These are phyloP conservation scores for Oligia latruncula DNA, from an alignment of 2,888 invertebrate species.

Conservation along the genomic window DNA sequence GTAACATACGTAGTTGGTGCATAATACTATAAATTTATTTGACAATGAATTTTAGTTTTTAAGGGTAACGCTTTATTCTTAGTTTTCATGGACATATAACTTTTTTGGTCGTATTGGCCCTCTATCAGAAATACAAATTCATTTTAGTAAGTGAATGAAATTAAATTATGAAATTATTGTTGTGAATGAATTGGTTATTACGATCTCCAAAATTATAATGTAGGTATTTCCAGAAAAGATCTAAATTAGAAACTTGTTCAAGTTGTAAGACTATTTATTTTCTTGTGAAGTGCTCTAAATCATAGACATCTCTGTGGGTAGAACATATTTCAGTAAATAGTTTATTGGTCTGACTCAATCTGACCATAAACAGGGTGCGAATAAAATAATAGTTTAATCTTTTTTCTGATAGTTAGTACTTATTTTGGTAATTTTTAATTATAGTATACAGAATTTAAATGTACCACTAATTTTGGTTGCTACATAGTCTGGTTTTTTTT, in stretches of 20 bases:
- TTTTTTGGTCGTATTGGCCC: conserved; percentile 47
- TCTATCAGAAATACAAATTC: conserved; percentile 48
- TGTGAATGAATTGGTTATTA: conserved; percentile 44
- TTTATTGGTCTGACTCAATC: conserved; percentile 24
- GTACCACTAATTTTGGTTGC: conserved; percentile 37
- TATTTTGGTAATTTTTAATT: conserved; percentile 53
- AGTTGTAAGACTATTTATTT: conserved; percentile 58
- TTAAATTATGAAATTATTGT: conserved; percentile 66
- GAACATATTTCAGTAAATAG: conserved; percentile 17
- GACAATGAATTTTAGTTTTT: conserved; percentile 53
- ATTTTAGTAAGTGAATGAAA: conserved; percentile 59
- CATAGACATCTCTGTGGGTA: background rate
- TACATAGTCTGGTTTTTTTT: conserved; percentile 35
- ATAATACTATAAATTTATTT: conserved; percentile 73
- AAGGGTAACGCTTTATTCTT: conserved; percentile 36
- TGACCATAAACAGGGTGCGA: conserved; percentile 40
- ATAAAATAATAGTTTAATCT: conserved; percentile 45
- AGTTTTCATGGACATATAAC: conserved; percentile 35
- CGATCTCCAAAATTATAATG: conserved; percentile 56
- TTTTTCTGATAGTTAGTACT: conserved; percentile 55
- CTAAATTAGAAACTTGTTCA: conserved; percentile 54
- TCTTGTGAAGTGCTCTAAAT: conserved; percentile 17
- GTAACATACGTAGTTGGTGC: conserved; percentile 75
- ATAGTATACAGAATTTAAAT: conserved; percentile 35
- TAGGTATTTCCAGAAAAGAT: conserved; percentile 55